A percentile compares a stretch with the other conserved stretches of the same genome.
phyloP scores from a whole-genome alignment of 2,888 invertebrate species.

The Pollenia griseotomentosa region DNA sequence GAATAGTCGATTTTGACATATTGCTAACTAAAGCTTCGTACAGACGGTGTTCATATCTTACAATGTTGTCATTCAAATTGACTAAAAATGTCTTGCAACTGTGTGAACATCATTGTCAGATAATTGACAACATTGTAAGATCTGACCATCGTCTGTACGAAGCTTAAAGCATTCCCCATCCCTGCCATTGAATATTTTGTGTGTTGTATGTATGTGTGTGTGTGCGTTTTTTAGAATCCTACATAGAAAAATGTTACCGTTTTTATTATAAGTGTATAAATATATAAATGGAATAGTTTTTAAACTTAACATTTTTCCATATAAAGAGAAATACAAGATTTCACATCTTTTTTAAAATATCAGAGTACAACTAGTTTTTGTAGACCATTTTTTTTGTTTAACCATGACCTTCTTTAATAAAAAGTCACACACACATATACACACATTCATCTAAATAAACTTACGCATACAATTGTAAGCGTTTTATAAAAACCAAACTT shows the following conservation, averaged over 20 bases:
- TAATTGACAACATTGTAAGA: too few relatives aligned
- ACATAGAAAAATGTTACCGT: not conserved
- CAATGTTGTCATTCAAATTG: too few relatives aligned
- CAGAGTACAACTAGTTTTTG: not conserved
- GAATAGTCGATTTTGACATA: too few relatives aligned
- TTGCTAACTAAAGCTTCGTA: too few relatives aligned
- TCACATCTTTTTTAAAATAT: conserved; percentile 6
- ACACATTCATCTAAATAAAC: conserved; percentile 19
- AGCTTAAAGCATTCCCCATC: too few relatives aligned
- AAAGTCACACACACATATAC: conserved; percentile 11
- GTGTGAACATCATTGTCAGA: too few relatives aligned
- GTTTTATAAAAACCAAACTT: conserved; percentile 6
- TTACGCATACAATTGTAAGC: conserved; percentile 24
- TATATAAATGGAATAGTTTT: conserved; percentile 45
- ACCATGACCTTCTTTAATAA: conserved; percentile 71
- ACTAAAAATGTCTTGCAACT: too few relatives aligned
- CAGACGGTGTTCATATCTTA: too few relatives aligned
- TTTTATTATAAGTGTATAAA: conserved; percentile 42
- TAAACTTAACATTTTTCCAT: not conserved
- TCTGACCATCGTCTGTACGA: too few relatives aligned
- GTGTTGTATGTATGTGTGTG: too few relatives aligned
- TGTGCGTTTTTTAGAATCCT: too few relatives aligned
- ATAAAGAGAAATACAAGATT: conserved; percentile 32
- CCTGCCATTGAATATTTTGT: too few relatives aligned
- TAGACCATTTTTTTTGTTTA: not conserved